phyloP scores from a whole-genome alignment of 2,888 invertebrate genomes.

The Athalia circularis region DNA sequence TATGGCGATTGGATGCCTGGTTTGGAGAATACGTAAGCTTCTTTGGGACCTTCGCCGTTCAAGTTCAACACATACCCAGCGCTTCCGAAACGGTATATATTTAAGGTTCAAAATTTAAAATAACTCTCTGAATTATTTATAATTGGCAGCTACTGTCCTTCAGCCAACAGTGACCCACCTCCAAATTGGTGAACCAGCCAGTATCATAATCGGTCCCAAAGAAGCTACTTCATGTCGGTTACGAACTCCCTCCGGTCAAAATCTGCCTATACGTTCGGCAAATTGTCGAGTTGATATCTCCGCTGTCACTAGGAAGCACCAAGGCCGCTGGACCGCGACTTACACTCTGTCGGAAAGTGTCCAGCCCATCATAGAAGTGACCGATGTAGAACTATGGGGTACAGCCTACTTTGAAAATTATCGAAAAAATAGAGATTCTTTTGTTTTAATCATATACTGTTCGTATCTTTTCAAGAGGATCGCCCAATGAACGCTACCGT shows the following conservation, averaged over 20 bases:
- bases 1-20: conserved; percentile 22
- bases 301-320: conserved; percentile 56
- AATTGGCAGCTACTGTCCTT: not conserved
- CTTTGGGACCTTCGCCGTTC: not conserved
- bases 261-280: conserved; percentile 50
- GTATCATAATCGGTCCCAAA: conserved; percentile 28
- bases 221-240: conserved; percentile 57
- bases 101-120: not conserved
- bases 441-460: conserved; percentile 6
- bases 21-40: conserved; percentile 3
- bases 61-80: not conserved
- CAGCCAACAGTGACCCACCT: conserved; percentile 18
- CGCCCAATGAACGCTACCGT: conserved; percentile 51
- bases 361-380: conserved; percentile 46
- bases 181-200: conserved; percentile 25
- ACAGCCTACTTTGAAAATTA: conserved; percentile 4
- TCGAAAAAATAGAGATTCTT: not conserved
- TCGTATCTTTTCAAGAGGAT: conserved; percentile 50
- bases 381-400: conserved; percentile 60
- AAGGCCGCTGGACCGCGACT: conserved; percentile 62
- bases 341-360: conserved; percentile 56
- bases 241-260: conserved; percentile 57
- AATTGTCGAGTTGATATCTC: conserved; percentile 55
- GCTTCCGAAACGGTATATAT: not conserved
- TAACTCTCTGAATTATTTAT: not conserved